A percentile compares a stretch with the other conserved stretches of the same genome.
These are phyloP conservation scores for Myiotriccus ornatus DNA, from an alignment of 2,797 vertebrate genomes.

Conservation along the genomic window DNA sequence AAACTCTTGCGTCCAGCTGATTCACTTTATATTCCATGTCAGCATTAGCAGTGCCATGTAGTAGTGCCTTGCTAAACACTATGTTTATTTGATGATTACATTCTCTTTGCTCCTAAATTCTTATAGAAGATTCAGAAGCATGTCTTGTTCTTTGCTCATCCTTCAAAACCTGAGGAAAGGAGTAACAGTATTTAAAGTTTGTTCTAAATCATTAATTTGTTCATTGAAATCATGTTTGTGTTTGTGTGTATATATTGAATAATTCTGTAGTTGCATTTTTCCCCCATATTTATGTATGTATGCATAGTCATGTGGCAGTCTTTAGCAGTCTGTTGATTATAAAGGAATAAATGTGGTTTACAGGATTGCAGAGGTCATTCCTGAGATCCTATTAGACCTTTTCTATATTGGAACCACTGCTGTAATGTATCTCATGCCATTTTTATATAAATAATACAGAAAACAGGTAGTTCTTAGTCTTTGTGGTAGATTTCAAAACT, in stretches of 20 bases:
- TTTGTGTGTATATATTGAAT: neutral
- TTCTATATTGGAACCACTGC: neutral
- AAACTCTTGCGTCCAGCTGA: conserved; percentile 13
- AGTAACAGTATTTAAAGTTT: neutral
- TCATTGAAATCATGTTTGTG: neutral
- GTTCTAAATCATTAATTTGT: neutral
- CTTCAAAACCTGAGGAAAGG: neutral
- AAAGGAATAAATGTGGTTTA: neutral
- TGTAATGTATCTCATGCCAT: neutral
- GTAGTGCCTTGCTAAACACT: conserved; percentile 27
- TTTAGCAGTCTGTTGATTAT: neutral
- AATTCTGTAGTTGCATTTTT: neutral
- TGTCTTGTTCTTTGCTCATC: neutral
- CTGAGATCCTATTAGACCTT: neutral
- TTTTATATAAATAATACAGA: neutral
- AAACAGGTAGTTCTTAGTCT: neutral
- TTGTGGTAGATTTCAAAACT: neutral
- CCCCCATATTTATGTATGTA: neutral
- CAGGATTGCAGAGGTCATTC: neutral
- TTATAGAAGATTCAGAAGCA: neutral
- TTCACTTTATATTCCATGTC: conserved; percentile 42
- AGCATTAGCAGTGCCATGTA: neutral
- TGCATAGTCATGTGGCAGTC: neutral
- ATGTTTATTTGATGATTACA: conserved; percentile 27
- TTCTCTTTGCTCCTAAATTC: conserved; percentile 30